Evolutionary conservation across 1,140 invertebrate species (phyloP).

Genomic region (Drosophila pseudoobscura): DNA sequence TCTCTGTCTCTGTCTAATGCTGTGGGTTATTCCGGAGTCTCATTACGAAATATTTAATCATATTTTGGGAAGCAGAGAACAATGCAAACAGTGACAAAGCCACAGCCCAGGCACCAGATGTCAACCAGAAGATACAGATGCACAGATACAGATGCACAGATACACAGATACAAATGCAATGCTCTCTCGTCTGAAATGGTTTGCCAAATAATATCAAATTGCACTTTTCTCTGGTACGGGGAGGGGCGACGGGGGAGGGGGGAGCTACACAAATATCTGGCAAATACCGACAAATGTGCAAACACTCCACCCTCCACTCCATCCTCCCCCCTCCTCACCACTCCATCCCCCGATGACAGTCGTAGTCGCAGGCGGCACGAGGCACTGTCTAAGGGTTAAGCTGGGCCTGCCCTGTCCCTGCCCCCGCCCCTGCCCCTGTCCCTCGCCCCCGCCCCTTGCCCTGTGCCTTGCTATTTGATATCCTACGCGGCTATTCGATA

Average conservation of each 20-base stretch:
- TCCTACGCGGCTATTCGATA: constrained; percentile 75
- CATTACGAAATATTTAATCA: constrained; percentile 81
- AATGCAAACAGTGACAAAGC: constrained; percentile 63
- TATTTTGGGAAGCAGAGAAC: constrained; percentile 56
- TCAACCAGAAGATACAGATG: constrained; percentile 19
- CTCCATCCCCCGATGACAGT: constrained; percentile 26
- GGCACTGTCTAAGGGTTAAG: too few relatives aligned
- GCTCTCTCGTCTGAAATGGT: constrained; percentile 33
- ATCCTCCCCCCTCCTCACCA: too few relatives aligned
- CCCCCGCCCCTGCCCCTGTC: too few relatives aligned
- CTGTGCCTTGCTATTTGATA: constrained; percentile 74
- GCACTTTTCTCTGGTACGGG: constrained; percentile 58
- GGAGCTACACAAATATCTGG: constrained; percentile 73
- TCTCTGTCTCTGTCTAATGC: constrained; percentile 1
- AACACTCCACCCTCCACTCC: constrained; percentile 22
- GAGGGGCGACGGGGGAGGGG: neutral
- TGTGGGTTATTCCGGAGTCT: constrained; percentile 56
- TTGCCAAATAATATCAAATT: constrained; percentile 80
- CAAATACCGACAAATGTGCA: constrained; percentile 80
- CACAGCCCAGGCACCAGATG: constrained; percentile 62
- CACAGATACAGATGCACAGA: constrained; percentile 8
- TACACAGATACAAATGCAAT: constrained; percentile 15
- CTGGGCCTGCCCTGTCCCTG: neutral
- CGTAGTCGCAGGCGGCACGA: constrained; percentile 26
- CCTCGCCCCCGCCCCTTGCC: neutral